Evolutionary conservation across 2,888 invertebrate genomes (phyloP).

Genomic region (Hemaris fuciformis): DNA sequence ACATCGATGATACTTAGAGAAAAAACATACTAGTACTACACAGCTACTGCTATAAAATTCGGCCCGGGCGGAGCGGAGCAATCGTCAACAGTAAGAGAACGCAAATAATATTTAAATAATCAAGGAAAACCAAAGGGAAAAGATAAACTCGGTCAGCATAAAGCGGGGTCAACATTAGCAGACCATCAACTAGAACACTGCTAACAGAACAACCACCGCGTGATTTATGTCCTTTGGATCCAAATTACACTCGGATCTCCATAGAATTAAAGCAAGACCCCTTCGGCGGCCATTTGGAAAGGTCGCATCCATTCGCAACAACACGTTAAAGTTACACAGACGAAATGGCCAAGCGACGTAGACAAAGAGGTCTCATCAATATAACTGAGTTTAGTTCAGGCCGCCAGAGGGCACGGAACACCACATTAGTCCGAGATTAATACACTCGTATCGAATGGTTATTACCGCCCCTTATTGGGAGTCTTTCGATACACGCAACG

Average conservation of each 20-base stretch:
- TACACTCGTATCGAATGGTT: conserved; percentile 54
- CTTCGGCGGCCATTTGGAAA: conserved; percentile 36
- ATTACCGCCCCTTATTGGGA: conserved; percentile 52
- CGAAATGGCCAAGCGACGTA: conserved; percentile 60
- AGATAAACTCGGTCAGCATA: background rate
- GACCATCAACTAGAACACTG: conserved; percentile 13
- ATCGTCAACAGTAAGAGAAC: no score
- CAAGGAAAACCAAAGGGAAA: background rate
- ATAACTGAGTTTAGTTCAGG: conserved; percentile 48
- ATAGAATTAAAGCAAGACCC: conserved; percentile 51
- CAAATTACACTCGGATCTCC: conserved; percentile 54
- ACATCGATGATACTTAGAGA: no score
- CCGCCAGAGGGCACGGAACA: conserved; percentile 56
- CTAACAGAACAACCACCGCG: background rate
- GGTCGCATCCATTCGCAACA: conserved; percentile 51
- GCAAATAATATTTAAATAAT: no score
- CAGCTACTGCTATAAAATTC: no score
- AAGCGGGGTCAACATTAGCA: background rate
- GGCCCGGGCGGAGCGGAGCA: no score
- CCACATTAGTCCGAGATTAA: conserved; percentile 75
- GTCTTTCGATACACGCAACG: conserved; percentile 67
- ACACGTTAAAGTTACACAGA: conserved; percentile 58
- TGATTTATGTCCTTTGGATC: conserved; percentile 29
- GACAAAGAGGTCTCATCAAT: conserved; percentile 74
- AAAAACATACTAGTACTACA: no score